Conservation (phyloP, 2,113 vertebrate genomes). For the Microcebus lehilahytsara region DNA sequence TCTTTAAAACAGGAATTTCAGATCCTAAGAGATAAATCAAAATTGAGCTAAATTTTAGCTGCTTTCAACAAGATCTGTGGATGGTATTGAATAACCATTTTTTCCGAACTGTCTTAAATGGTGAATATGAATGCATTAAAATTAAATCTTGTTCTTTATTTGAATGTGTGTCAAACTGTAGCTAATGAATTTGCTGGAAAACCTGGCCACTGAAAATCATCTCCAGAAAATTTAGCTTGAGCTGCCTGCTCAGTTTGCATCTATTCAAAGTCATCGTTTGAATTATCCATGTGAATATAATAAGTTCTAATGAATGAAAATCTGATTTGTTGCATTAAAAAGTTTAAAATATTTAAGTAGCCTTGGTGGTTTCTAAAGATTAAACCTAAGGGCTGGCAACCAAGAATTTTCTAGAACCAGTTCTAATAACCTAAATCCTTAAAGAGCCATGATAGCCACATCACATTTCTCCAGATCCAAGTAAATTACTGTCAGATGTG, state of each 20-base stretch:
- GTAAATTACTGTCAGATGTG: background rate
- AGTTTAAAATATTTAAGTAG: constrained; percentile 8
- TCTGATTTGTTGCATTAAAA: background rate
- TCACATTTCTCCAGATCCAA: background rate
- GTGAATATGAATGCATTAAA: background rate
- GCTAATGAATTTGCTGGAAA: constrained; percentile 23
- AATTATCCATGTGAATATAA: background rate
- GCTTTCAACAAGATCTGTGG: constrained; percentile 5
- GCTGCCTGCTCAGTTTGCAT: background rate
- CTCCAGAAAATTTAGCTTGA: constrained; percentile 12
- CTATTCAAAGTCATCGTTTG: background rate
- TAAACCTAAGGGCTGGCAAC: background rate
- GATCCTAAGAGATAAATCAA: constrained; percentile 5
- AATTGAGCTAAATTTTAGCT: background rate
- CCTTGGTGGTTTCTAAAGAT: background rate
- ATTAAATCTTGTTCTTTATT: background rate
- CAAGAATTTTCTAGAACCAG: background rate
- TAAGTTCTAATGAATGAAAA: background rate
- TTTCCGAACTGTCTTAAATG: background rate
- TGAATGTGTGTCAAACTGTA: background rate
- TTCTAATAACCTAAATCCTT: background rate
- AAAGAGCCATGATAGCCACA: background rate
- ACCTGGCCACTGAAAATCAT: background rate
- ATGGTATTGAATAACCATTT: background rate
- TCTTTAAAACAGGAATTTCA: background rate